Conservation (phyloP, 2,797 vertebrate species). For the Acomys russatus region DNA sequence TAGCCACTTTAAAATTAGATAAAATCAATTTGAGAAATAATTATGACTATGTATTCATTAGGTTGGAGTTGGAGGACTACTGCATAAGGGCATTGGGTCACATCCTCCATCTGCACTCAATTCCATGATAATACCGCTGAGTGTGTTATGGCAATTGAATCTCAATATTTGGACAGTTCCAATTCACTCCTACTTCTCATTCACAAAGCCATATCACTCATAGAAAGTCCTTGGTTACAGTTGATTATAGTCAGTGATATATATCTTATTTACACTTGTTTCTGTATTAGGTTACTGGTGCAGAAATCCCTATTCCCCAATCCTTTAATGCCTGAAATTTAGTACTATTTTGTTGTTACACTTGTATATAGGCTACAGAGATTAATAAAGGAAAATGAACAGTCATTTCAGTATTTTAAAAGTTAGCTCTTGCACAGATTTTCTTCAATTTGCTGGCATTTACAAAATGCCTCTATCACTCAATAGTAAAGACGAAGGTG, state of each 20-base stretch:
- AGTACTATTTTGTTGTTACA: not conserved
- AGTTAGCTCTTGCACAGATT: not conserved
- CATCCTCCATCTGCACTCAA: slow-evolving; percentile 87
- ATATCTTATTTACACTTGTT: not conserved
- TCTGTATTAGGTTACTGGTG: not conserved
- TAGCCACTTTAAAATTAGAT: slow-evolving; percentile 90
- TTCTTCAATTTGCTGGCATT: not conserved
- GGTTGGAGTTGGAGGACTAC: slow-evolving; percentile 83
- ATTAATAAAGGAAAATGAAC: not conserved
- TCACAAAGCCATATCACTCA: slow-evolving; percentile 64
- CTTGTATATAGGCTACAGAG: not conserved
- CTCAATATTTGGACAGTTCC: slow-evolving; percentile 87
- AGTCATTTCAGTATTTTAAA: not conserved
- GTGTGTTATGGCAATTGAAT: slow-evolving; percentile 86
- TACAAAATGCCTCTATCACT: not conserved
- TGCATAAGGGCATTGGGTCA: slow-evolving; percentile 87
- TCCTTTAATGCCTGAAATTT: not conserved
- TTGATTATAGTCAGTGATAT: not conserved
- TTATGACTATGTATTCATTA: slow-evolving; percentile 89
- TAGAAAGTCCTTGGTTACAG: not conserved
- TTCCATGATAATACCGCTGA: slow-evolving; percentile 86
- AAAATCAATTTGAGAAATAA: slow-evolving; percentile 90
- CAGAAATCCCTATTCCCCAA: not conserved
- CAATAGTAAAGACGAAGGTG: not conserved
- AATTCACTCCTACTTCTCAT: slow-evolving; percentile 81